phyloP scores from a whole-genome alignment of 2,888 invertebrate genomes.

The Fragum sueziense region DNA sequence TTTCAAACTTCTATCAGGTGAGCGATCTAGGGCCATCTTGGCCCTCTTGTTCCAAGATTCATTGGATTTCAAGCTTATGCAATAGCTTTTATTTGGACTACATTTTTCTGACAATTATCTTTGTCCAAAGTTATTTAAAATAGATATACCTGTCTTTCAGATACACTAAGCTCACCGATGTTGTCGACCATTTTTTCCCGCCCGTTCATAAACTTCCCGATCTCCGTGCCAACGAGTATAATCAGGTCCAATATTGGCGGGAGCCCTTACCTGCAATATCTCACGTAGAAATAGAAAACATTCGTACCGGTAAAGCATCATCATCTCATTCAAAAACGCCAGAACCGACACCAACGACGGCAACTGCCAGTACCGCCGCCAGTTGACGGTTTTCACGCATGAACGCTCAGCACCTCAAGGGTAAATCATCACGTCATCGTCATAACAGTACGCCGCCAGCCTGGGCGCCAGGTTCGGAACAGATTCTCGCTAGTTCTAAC shows the following conservation, averaged over 20 bases:
- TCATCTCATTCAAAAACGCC: slow-evolving; percentile 3
- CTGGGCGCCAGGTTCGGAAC: slow-evolving; percentile 20
- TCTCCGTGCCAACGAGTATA: slow-evolving; percentile 86
- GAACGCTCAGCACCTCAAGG: slow-evolving; percentile 53
- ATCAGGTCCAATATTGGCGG: slow-evolving; percentile 96
- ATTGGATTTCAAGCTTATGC: no score
- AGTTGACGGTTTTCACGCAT: slow-evolving; percentile 63
- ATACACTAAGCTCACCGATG: slow-evolving; percentile 95
- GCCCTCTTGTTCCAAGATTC: no score
- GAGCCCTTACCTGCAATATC: slow-evolving; percentile 88
- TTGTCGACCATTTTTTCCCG: slow-evolving; percentile 98
- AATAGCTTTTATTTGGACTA: no score
- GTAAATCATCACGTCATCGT: slow-evolving; percentile 20
- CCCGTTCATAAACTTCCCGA: slow-evolving; percentile 69
- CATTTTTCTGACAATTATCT: no score
- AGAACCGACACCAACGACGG: slow-evolving; percentile 3
- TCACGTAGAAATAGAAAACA: slow-evolving; percentile 32
- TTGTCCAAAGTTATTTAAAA: no score
- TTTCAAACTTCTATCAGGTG: no score
- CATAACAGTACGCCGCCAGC: slow-evolving; percentile 35
- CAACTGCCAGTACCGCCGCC: no score
- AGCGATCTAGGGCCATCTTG: no score
- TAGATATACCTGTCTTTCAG: no score
- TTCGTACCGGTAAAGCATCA: slow-evolving; percentile 5
- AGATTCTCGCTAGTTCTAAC: slow-evolving; percentile 56